These are phyloP conservation scores for Lissocephala sabroskyi DNA, from an alignment of 2,888 invertebrate species.

Conservation along the genomic window DNA sequence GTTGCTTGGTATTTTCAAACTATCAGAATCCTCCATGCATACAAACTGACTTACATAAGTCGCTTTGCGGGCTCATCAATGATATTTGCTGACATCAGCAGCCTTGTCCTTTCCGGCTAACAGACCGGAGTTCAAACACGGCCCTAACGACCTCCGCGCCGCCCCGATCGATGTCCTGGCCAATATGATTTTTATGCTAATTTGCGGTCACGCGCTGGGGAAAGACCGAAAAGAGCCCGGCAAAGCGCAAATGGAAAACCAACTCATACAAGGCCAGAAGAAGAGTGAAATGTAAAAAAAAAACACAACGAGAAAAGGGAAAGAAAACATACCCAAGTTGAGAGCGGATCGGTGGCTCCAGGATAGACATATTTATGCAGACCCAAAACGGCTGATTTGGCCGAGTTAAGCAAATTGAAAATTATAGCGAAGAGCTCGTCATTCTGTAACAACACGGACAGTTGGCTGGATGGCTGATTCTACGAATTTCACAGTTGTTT, in stretches of 20 bases:
- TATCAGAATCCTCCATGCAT: no score
- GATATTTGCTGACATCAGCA: not conserved
- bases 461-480: not conserved
- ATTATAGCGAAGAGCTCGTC: constrained; percentile 49
- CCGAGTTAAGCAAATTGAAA: constrained; percentile 60
- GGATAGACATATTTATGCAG: constrained; percentile 41
- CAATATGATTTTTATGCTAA: constrained; percentile 66
- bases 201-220: constrained; percentile 49
- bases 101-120: no score
- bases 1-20: no score
- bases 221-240: constrained; percentile 10
- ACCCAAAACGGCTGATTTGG: constrained; percentile 28
- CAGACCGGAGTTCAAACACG: no score
- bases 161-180: no score
- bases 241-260: constrained; percentile 27
- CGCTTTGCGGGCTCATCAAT: constrained; percentile 20
- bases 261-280: constrained; percentile 33
- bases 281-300: not conserved
- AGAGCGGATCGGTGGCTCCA: not conserved
- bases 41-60: no score
- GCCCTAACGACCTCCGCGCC: no score
- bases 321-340: constrained; percentile 17
- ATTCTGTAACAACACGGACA: constrained; percentile 5
- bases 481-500: constrained; percentile 27
- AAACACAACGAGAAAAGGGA: not conserved